A percentile compares a stretch with the other conserved stretches of the same genome.
Conservation (phyloP, 1,140 invertebrate species). For the Ooceraea biroi region DNA sequence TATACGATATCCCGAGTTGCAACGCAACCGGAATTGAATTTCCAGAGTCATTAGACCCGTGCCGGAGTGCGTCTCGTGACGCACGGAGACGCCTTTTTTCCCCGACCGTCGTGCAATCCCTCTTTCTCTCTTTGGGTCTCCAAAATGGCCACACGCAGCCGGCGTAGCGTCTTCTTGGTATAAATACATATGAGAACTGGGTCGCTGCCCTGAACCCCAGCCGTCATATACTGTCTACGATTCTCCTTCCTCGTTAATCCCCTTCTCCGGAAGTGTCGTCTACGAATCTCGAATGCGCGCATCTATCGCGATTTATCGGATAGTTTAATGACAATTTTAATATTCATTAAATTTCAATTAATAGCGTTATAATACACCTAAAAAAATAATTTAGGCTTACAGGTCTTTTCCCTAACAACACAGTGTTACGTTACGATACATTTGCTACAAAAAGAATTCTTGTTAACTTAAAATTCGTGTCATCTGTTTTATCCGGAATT, state of each 20-base stretch:
- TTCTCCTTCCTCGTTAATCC: slow-evolving; percentile 54
- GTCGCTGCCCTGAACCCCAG: slow-evolving; percentile 80
- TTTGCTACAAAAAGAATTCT: no score
- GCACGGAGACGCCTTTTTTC: slow-evolving; percentile 64
- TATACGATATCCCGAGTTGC: slow-evolving; percentile 34
- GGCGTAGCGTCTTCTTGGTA: slow-evolving; percentile 79
- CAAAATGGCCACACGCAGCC: slow-evolving; percentile 76
- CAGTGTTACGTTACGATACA: no score
- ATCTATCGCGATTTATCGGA: neutral
- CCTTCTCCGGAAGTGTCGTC: slow-evolving; percentile 71
- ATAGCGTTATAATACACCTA: no score
- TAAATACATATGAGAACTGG: slow-evolving; percentile 83
- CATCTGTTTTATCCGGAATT: no score
- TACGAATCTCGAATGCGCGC: slow-evolving; percentile 28
- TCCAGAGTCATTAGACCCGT: slow-evolving; percentile 80
- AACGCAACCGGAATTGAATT: slow-evolving; percentile 78
- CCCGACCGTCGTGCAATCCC: slow-evolving; percentile 30
- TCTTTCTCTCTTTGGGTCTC: slow-evolving; percentile 64
- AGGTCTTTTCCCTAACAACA: no score
- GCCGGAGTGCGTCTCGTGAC: slow-evolving; percentile 76
- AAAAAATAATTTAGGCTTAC: no score
- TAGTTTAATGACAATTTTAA: neutral
- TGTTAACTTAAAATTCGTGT: no score
- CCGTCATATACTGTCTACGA: slow-evolving; percentile 67
- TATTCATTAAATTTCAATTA: neutral